A percentile compares a stretch with the other conserved stretches of the same genome.
phyloP scores from a whole-genome alignment of 2,797 vertebrate genomes.

The Pelobates cultripes region DNA sequence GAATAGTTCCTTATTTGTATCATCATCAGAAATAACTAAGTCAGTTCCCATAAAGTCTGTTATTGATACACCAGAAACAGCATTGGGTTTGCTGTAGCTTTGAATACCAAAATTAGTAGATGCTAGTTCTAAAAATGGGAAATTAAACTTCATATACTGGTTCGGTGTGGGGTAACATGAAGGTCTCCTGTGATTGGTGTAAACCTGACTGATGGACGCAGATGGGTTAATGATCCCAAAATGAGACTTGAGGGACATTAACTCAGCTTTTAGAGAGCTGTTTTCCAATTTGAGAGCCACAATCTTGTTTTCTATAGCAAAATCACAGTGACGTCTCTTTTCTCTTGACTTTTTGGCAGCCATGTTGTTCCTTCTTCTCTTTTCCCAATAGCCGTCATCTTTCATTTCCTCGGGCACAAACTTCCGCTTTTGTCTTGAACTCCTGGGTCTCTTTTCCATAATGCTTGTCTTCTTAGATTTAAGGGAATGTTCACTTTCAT shows the following conservation, averaged over 20 bases:
- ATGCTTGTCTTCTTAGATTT: neutral
- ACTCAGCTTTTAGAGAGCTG: conserved; percentile 14
- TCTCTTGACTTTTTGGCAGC: conserved; percentile 79
- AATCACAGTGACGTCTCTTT: conserved; percentile 73
- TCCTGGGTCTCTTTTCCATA: neutral
- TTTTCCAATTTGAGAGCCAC: conserved; percentile 75
- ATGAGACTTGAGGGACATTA: conserved; percentile 25
- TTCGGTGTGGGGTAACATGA: conserved; percentile 54
- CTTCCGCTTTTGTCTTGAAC: conserved; percentile 69
- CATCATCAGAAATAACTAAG: neutral
- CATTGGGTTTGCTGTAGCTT: neutral
- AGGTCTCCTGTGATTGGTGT: conserved; percentile 46
- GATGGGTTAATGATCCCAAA: conserved; percentile 59
- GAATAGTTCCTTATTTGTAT: neutral
- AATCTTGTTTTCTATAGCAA: conserved; percentile 70
- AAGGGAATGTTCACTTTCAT: neutral
- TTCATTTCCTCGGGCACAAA: conserved; percentile 78
- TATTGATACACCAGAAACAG: neutral
- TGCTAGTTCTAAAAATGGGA: conserved; percentile 29
- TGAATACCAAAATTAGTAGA: neutral
- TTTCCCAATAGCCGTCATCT: conserved; percentile 78
- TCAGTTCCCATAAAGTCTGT: neutral
- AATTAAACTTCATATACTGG: conserved; percentile 57
- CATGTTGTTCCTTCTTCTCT: conserved; percentile 78
- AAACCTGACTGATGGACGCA: conserved; percentile 54